phyloP scores from a whole-genome alignment of 2,113 vertebrate genomes.

The Brienomyrus longianalis region DNA sequence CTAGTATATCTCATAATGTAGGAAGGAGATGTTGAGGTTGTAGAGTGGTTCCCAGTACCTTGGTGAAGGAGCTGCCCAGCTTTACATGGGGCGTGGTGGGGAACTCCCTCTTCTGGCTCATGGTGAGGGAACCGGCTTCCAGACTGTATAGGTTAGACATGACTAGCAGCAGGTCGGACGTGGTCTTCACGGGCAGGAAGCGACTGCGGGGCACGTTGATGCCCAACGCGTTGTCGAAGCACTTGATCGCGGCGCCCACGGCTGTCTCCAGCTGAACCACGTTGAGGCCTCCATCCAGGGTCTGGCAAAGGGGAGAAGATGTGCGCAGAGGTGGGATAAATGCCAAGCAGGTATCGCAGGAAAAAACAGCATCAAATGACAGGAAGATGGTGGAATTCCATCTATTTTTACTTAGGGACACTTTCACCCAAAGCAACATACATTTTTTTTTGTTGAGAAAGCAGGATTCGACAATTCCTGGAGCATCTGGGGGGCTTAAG shows the following conservation, averaged over 20 bases:
- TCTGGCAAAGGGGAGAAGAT: conserved; percentile 52
- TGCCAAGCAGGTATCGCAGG: neutral
- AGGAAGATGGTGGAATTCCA: neutral
- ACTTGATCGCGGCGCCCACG: conserved; percentile 93
- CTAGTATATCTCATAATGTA: neutral
- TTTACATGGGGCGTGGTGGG: conserved; percentile 92
- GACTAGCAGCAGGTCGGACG: conserved; percentile 91
- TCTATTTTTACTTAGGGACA: neutral
- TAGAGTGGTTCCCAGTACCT: conserved; percentile 56
- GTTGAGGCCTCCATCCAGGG: conserved; percentile 90
- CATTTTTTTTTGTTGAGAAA: neutral
- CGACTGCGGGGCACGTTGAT: conserved; percentile 96
- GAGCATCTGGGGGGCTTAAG: neutral
- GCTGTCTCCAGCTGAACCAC: conserved; percentile 96
- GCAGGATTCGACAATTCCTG: neutral
- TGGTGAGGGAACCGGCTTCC: conserved; percentile 88
- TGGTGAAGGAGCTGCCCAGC: conserved; percentile 95
- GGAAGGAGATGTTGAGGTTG: neutral
- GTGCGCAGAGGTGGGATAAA: neutral
- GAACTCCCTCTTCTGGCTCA: conserved; percentile 94
- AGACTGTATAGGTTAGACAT: conserved; percentile 99
- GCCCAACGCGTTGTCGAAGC: conserved; percentile 92
- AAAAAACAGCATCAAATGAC: neutral
- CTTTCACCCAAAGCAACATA: neutral
- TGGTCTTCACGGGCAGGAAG: conserved; percentile 96